These are phyloP conservation scores for Heliconius hortense DNA, from an alignment of 2,888 invertebrate species.

Conservation along the genomic window DNA sequence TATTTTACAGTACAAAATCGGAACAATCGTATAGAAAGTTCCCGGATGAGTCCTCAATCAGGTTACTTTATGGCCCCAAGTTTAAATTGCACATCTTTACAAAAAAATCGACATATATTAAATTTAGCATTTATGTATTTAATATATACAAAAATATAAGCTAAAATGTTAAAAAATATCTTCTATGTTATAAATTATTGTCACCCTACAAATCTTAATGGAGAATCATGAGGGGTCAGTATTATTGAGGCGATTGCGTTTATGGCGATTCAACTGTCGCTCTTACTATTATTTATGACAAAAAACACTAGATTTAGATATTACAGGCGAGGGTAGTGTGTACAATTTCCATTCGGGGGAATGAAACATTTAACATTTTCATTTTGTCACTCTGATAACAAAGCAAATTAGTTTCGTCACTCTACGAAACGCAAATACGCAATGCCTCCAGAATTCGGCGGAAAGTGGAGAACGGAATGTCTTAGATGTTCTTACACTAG, in stretches of 20 bases:
- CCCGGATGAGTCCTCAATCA: too few relatives aligned
- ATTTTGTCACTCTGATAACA: not conserved
- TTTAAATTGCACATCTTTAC: too few relatives aligned
- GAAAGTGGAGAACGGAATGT: not conserved
- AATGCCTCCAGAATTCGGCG: not conserved
- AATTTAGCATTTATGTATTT: too few relatives aligned
- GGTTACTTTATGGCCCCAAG: too few relatives aligned
- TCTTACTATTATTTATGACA: conserved; percentile 11
- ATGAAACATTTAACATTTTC: not conserved
- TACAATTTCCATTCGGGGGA: not conserved
- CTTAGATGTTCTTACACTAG: too few relatives aligned
- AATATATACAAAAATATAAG: too few relatives aligned
- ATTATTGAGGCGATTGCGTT: conserved; percentile 13
- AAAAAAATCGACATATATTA: too few relatives aligned
- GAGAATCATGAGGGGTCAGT: conserved; percentile 51
- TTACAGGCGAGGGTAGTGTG: too few relatives aligned
- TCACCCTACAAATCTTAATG: conserved; percentile 47
- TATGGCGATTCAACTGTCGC: conserved; percentile 14
- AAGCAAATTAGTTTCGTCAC: not conserved
- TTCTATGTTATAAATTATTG: not conserved
- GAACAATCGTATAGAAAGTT: too few relatives aligned
- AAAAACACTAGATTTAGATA: conserved; percentile 7
- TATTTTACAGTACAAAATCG: too few relatives aligned
- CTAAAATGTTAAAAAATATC: too few relatives aligned
- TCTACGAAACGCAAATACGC: too few relatives aligned